Percentiles rank a stretch among this genome's conserved stretches.
Conservation (phyloP, 2,113 vertebrate genomes). For the Sisor rabdophorus region DNA sequence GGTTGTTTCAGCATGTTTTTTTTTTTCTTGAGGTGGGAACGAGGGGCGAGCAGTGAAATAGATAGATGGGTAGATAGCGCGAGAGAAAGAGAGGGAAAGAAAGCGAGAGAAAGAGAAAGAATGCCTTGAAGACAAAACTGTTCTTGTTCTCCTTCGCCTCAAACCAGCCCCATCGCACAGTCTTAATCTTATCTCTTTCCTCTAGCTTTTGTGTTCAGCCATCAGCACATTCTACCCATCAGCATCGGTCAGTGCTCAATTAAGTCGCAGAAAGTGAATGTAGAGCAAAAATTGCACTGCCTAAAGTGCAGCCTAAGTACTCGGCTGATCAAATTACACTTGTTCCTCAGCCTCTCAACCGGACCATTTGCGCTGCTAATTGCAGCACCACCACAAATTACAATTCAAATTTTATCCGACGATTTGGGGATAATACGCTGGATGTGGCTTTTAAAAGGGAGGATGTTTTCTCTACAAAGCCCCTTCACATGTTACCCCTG, state of each 20-base stretch:
- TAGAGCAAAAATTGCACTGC: conserved; percentile 60
- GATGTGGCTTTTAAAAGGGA: conserved; percentile 42
- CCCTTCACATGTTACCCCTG: conserved; percentile 8
- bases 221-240: conserved; percentile 74
- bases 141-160: conserved; percentile 67
- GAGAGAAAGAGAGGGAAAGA: too few relatives aligned
- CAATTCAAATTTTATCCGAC: conserved; percentile 28
- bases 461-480: conserved; percentile 6
- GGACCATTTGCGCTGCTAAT: conserved; percentile 36
- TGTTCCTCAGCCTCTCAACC: conserved; percentile 31
- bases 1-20: conserved; percentile 72
- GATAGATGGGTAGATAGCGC: background rate
- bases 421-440: conserved; percentile 41
- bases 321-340: conserved; percentile 69
- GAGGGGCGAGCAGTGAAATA: too few relatives aligned
- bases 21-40: background rate
- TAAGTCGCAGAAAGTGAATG: conserved; percentile 66
- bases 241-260: conserved; percentile 74
- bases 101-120: conserved; percentile 41
- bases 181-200: conserved; percentile 47
- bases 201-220: conserved; percentile 70
- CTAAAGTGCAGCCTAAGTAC: conserved; percentile 72
- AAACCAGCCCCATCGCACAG: conserved; percentile 60
- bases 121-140: conserved; percentile 75
- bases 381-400: conserved; percentile 41